phyloP scores from a whole-genome alignment of 2,797 vertebrate genomes.

The Champsocephalus gunnari region DNA sequence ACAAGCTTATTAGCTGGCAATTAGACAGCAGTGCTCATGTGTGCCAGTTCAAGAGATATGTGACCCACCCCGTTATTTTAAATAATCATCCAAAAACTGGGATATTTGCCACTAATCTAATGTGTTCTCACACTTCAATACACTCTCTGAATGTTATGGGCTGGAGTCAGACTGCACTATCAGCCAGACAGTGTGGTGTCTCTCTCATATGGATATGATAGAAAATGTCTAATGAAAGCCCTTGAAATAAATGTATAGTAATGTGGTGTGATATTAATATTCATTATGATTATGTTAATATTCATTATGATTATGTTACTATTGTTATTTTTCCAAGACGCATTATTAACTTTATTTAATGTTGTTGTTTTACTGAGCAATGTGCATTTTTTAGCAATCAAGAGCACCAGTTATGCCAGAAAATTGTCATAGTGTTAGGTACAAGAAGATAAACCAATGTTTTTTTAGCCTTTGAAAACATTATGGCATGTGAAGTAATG shows the following conservation, averaged over 20 bases:
- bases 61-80: slow-evolving; percentile 34
- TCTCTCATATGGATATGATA: not conserved
- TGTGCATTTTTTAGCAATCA: not conserved
- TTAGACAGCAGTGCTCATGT: slow-evolving; percentile 56
- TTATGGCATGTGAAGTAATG: not conserved
- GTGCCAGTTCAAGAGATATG: slow-evolving; percentile 53
- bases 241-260: slow-evolving; percentile 1
- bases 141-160: slow-evolving; percentile 8
- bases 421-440: not conserved
- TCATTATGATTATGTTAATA: not conserved
- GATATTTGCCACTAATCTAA: slow-evolving; percentile 18
- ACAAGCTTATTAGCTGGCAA: slow-evolving; percentile 74
- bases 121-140: slow-evolving; percentile 10
- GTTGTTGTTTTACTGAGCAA: not conserved
- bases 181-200: slow-evolving; percentile 1
- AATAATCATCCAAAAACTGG: slow-evolving; percentile 38
- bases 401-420: too few species aligned
- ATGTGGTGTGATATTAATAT: too few species aligned
- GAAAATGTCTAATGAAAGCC: not conserved
- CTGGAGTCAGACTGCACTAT: slow-evolving; percentile 13
- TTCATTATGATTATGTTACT: not conserved
- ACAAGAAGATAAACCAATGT: not conserved
- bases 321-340: not conserved
- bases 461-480: not conserved
- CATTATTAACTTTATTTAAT: not conserved